These are phyloP conservation scores for Artemia sp. DNA, from an alignment of 2,888 invertebrate species.

Conservation along the genomic window DNA sequence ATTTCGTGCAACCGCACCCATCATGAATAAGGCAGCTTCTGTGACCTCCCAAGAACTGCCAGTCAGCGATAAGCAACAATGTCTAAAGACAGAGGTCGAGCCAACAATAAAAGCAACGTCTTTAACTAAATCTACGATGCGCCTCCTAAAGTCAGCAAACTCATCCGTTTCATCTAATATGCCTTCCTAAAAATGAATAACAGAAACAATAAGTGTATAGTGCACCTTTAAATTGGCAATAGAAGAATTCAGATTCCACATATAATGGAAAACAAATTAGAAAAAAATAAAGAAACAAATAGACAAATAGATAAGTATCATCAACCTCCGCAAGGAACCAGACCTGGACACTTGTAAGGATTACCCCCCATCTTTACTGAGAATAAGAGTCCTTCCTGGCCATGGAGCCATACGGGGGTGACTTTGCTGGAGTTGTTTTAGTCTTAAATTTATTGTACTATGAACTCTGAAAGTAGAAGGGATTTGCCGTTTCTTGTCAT, in stretches of 20 bases:
- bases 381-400: too few relatives aligned
- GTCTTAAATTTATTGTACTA: too few relatives aligned
- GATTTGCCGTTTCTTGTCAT: too few relatives aligned
- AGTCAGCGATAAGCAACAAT: constrained; percentile 66
- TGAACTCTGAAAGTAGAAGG: too few relatives aligned
- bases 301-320: too few relatives aligned
- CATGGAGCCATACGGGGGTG: too few relatives aligned
- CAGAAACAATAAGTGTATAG: not conserved
- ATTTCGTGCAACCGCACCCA: constrained; percentile 87
- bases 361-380: too few relatives aligned
- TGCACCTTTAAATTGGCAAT: constrained; percentile 9
- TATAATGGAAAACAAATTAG: constrained; percentile 15
- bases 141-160: constrained; percentile 63
- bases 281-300: not conserved
- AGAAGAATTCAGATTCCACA: constrained; percentile 12
- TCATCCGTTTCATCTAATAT: constrained; percentile 66
- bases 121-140: constrained; percentile 81
- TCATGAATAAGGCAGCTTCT: constrained; percentile 83
- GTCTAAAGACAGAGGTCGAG: constrained; percentile 72
- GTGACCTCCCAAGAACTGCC: constrained; percentile 68
- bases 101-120: constrained; percentile 94
- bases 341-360: too few relatives aligned
- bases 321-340: too few relatives aligned
- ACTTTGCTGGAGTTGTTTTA: too few relatives aligned
- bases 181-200: constrained; percentile 40